These are phyloP conservation scores for Helicoverpa armigera DNA, from an alignment of 1,140 invertebrate genomes.

Conservation along the genomic window DNA sequence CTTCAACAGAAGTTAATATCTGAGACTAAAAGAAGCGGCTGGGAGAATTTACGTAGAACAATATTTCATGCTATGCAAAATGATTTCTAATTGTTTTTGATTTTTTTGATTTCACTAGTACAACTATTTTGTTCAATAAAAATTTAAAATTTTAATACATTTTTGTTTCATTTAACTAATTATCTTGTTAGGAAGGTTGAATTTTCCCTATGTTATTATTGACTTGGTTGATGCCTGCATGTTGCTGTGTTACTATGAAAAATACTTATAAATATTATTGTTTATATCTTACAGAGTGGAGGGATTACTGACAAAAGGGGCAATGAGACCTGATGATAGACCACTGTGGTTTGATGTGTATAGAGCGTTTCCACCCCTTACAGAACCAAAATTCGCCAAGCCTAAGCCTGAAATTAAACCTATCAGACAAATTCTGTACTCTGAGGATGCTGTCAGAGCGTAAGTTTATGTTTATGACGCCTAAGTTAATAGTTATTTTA, in stretches of 20 bases:
- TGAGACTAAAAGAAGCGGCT: constrained; percentile 73
- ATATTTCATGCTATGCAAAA: constrained; percentile 76
- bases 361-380: constrained; percentile 93
- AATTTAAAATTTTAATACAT: not conserved
- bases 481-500: no score
- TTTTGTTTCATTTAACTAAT: no score
- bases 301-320: constrained; percentile 91
- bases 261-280: not conserved
- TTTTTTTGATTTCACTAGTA: constrained; percentile 34
- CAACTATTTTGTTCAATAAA: constrained; percentile 29
- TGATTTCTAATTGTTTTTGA: constrained; percentile 64
- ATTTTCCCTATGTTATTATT: no score
- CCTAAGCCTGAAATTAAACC: constrained; percentile 85
- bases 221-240: no score
- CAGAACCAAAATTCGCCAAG: constrained; percentile 91
- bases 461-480: constrained; percentile 73
- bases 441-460: constrained; percentile 95
- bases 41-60: constrained; percentile 68
- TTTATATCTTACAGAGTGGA: constrained; percentile 90
- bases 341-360: constrained; percentile 97
- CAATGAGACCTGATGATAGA: constrained; percentile 91
- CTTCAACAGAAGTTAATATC: constrained; percentile 73
- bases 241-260: not conserved
- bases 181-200: no score
- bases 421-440: constrained; percentile 92